A percentile compares a stretch with the other conserved stretches of the same genome.
Evolutionary conservation across 2,888 invertebrate species (phyloP).

Genomic region (Chrysomela aeneicollis): DNA sequence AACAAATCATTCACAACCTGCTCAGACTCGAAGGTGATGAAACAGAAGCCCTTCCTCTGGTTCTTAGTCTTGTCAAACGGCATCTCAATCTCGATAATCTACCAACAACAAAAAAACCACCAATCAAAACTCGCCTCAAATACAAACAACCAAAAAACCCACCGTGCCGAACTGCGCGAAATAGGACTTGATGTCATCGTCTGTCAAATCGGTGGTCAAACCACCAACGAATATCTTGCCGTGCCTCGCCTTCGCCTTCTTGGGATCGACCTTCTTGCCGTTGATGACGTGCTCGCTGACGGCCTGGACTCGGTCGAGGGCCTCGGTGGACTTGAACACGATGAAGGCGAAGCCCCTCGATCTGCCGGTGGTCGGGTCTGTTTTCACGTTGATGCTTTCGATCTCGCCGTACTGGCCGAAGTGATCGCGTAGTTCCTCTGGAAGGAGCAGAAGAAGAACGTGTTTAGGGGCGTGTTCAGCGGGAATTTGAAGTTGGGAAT

Average conservation of each 20-base stretch:
- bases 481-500: background rate
- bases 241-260: conserved; percentile 93
- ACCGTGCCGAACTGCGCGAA: conserved; percentile 93
- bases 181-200: conserved; percentile 93
- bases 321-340: conserved; percentile 87
- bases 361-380: conserved; percentile 92
- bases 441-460: conserved; percentile 54
- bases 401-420: conserved; percentile 94
- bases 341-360: conserved; percentile 98
- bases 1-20: conserved; percentile 91
- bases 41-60: conserved; percentile 96
- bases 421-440: conserved; percentile 95
- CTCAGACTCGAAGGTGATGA: conserved; percentile 96
- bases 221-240: conserved; percentile 98
- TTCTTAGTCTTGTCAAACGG: conserved; percentile 97
- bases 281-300: conserved; percentile 92
- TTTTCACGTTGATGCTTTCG: conserved; percentile 95
- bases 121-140: background rate
- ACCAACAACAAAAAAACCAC: conserved; percentile 54
- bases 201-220: conserved; percentile 88
- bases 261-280: conserved; percentile 95
- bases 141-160: conserved; percentile 60
- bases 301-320: conserved; percentile 90
- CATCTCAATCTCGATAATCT: conserved; percentile 96
- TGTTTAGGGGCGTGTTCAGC: background rate